phyloP scores from a whole-genome alignment of 1,140 invertebrate species.

The Drosophila ironensis region DNA sequence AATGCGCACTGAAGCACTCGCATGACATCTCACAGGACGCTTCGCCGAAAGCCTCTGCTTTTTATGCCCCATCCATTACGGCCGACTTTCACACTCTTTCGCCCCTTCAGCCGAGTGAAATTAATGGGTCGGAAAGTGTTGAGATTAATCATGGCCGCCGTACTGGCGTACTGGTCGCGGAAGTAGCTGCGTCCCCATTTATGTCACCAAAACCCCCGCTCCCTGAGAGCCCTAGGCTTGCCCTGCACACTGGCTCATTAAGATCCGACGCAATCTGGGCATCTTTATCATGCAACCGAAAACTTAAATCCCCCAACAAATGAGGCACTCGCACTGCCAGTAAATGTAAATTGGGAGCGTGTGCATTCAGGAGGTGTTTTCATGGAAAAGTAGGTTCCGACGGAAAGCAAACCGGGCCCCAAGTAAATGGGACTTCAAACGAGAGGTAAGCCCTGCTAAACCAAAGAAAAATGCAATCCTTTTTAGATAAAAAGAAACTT shows the following conservation, averaged over 20 bases:
- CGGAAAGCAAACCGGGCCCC: constrained; percentile 32
- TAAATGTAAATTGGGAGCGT: constrained; percentile 55
- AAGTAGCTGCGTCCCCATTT: constrained; percentile 37
- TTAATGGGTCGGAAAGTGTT: constrained; percentile 80
- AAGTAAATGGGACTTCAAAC: constrained; percentile 49
- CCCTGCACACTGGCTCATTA: constrained; percentile 59
- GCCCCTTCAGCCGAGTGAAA: constrained; percentile 38
- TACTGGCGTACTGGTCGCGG: constrained; percentile 30
- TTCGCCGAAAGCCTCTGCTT: constrained; percentile 3
- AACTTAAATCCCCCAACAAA: constrained; percentile 61
- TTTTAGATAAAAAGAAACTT: too few relatives aligned
- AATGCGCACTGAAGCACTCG: constrained; percentile 44
- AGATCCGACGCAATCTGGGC: constrained; percentile 65
- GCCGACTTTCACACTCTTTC: background rate
- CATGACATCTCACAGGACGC: constrained; percentile 36
- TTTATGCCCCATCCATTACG: constrained; percentile 30
- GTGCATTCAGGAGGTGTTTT: constrained; percentile 12
- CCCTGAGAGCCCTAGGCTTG: background rate
- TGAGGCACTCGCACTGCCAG: constrained; percentile 22
- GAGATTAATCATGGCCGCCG: constrained; percentile 70
- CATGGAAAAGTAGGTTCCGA: background rate
- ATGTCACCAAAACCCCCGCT: constrained; percentile 14
- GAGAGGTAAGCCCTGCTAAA: background rate
- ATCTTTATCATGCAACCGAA: constrained; percentile 64
- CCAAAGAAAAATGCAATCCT: too few relatives aligned